Percentiles rank a stretch among this genome's conserved stretches.
Evolutionary conservation across 2,797 vertebrate genomes (phyloP).

Genomic region (Coreius guichenoti): DNA sequence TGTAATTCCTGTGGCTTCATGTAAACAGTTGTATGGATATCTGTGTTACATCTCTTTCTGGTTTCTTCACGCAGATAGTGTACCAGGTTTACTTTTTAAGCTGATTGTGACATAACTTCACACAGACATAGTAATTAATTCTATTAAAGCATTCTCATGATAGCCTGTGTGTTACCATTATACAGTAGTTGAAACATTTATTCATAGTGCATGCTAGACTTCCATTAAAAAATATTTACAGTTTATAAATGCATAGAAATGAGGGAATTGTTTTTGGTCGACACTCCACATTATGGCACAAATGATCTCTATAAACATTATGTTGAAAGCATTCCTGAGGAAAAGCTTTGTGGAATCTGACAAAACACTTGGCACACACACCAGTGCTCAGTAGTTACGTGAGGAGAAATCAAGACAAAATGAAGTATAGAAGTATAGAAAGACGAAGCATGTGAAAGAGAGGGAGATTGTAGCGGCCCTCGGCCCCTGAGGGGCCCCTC

Average conservation of each 20-base stretch:
- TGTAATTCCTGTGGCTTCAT: not conserved
- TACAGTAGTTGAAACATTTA: not conserved
- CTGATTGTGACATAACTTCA: not conserved
- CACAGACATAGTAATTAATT: not conserved
- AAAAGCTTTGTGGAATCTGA: conserved; percentile 32
- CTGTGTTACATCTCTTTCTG: not conserved
- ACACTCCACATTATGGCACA: not conserved
- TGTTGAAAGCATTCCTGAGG: not conserved
- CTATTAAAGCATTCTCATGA: not conserved
- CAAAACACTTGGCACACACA: conserved; percentile 6
- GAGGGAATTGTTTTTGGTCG: not conserved
- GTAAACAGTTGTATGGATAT: not conserved
- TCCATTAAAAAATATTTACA: not conserved
- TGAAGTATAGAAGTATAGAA: not conserved
- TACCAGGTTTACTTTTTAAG: not conserved
- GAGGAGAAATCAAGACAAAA: not conserved
- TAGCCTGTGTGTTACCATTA: not conserved
- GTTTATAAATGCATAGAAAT: not conserved
- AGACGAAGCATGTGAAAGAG: conserved; percentile 5
- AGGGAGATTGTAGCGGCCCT: conserved; percentile 20
- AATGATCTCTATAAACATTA: not conserved
- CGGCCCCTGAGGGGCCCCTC: conserved; percentile 29
- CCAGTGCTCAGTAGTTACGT: not conserved
- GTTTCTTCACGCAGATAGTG: not conserved
- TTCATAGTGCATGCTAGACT: not conserved